Percentiles rank a stretch among this genome's conserved stretches.
Evolutionary conservation across 2,113 vertebrate genomes (phyloP).

Genomic region (Cariama cristata): DNA sequence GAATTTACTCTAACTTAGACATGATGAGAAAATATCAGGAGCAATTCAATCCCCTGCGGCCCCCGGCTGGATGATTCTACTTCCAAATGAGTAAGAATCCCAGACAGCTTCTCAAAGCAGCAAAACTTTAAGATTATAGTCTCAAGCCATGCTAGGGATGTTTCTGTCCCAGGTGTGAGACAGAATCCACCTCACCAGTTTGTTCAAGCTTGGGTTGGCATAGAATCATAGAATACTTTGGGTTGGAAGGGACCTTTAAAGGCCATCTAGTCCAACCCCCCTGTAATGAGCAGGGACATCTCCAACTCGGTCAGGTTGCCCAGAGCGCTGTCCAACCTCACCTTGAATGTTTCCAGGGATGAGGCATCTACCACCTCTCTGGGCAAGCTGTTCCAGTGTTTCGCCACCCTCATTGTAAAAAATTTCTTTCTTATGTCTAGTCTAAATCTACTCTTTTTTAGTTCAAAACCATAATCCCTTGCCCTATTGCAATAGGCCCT

Average conservation of each 20-base stretch:
- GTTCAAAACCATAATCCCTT: neutral
- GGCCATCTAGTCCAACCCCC: neutral
- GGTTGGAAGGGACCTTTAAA: neutral
- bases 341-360: neutral
- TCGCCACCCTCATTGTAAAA: accelerated
- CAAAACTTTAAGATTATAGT: neutral
- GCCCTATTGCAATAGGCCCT: neutral
- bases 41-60: neutral
- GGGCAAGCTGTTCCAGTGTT: neutral
- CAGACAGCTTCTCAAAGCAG: neutral
- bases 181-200: neutral
- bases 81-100: neutral
- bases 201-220: neutral
- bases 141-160: neutral
- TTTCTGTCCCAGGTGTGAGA: neutral
- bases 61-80: neutral
- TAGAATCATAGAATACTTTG: neutral
- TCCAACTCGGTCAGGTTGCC: neutral
- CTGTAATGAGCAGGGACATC: neutral
- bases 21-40: neutral
- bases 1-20: neutral
- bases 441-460: neutral
- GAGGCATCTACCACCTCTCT: neutral
- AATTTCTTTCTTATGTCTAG: neutral
- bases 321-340: neutral